Evolutionary conservation across 2,888 invertebrate species (phyloP).

Genomic region (Lepidonotus clava): DNA sequence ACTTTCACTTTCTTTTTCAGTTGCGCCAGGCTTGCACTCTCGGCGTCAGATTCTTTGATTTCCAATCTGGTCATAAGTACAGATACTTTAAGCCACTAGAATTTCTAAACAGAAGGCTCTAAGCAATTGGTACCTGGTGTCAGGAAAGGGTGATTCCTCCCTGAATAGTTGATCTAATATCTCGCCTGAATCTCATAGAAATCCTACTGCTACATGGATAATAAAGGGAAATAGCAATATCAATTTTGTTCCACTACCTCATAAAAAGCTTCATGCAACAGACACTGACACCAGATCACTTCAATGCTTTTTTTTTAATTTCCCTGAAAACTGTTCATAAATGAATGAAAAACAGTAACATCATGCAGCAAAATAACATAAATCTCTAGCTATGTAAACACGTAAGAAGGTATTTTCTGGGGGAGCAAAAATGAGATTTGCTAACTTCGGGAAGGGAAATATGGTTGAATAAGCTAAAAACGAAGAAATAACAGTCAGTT

Average conservation of each 20-base stretch:
- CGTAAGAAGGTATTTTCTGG: background rate
- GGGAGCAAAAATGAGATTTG: background rate
- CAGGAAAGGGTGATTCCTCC: too few species aligned
- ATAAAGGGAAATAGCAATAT: too few species aligned
- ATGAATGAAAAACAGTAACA: background rate
- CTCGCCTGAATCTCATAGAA: too few species aligned
- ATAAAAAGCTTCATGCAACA: background rate
- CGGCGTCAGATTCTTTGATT: slow-evolving; percentile 42
- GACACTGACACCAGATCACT: slow-evolving; percentile 36
- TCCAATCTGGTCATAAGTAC: slow-evolving; percentile 43
- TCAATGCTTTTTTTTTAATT: background rate
- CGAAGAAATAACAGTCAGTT: slow-evolving; percentile 45
- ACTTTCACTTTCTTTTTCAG: slow-evolving; percentile 45
- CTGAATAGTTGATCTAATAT: too few species aligned
- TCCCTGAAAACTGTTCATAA: background rate
- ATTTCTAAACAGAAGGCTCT: background rate
- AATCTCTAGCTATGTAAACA: background rate
- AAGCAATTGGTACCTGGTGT: slow-evolving; percentile 10
- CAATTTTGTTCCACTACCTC: too few species aligned
- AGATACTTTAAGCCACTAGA: slow-evolving; percentile 29
- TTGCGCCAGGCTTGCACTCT: slow-evolving; percentile 40
- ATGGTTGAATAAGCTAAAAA: background rate
- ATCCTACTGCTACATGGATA: too few species aligned
- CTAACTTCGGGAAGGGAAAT: background rate
- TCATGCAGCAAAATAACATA: background rate